phyloP scores from a whole-genome alignment of 2,797 vertebrate species.

The Tympanoctomys barrerae region DNA sequence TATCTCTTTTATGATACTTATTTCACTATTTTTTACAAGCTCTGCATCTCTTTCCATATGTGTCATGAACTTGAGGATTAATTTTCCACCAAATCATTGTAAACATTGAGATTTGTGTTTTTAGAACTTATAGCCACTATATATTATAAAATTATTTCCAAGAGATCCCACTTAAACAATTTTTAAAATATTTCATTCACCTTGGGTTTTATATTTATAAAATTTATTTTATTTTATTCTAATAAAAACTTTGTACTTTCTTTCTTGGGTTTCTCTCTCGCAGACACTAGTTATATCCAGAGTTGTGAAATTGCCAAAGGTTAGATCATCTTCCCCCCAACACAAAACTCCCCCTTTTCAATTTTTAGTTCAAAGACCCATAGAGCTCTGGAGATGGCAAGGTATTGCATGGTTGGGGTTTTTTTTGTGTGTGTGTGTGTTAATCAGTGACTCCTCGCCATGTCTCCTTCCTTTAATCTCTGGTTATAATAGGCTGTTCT shows the following conservation, averaged over 20 bases:
- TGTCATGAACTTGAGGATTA: background rate
- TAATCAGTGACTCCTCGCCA: background rate
- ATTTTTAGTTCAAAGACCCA: background rate
- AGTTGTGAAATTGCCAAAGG: constrained; percentile 30
- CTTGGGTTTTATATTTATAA: background rate
- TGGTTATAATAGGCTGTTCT: constrained; percentile 1
- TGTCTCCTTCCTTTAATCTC: background rate
- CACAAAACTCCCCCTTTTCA: background rate
- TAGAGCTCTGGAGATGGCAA: background rate
- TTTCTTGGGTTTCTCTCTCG: constrained; percentile 4
- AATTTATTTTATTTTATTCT: constrained; percentile 45
- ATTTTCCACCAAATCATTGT: background rate
- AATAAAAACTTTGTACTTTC: background rate
- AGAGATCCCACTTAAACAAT: background rate
- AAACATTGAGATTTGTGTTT: constrained; percentile 24
- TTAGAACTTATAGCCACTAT: background rate
- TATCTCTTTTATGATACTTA: background rate
- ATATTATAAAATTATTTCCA: background rate
- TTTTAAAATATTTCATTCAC: background rate
- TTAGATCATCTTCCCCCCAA: background rate
- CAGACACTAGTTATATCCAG: background rate
- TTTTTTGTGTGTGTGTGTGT: background rate
- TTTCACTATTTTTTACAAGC: background rate
- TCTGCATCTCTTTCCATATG: background rate
- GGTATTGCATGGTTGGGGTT: background rate